Base-by-base conservation (phyloP, 2,888 invertebrate genomes). In the Pyrgus malvae region DNA sequence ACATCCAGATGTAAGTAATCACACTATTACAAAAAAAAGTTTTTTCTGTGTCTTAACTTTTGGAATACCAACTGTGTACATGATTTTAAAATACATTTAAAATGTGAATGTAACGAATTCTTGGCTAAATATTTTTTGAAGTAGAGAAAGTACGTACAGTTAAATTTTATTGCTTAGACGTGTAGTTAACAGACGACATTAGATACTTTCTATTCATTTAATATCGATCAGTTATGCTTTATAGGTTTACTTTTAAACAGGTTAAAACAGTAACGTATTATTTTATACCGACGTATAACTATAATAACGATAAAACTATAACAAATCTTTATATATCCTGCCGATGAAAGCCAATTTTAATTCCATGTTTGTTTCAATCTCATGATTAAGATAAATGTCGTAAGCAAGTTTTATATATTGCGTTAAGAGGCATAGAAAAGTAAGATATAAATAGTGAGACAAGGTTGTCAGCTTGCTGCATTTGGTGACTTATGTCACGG, bases 1-100 rank as follows among this genome's bases (percentile, higher is more conserved):
- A 90, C 98, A 99, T 91, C 99, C 99, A 93, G 99, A 99, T 91
- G 99, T 99, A 92, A 98, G 98, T 97, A 74, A 29, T 48, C 27
- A 9, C 9, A 23, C 23, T 4, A 23, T 23, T 4, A n/a, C n/a
- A n/a, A n/a, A n/a, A n/a, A n/a, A n/a, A n/a, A 16, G 16, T 8
- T 33, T 8, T 2, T 33, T 11, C 3, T 29, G n/a, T 8, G 1
- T 27, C 8, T 11, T n/a, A n/a, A n/a, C n/a, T n/a, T n/a, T n/a
- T n/a, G n/a, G n/a, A n/a, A n/a, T n/a, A n/a, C n/a, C n/a, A n/a
- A n/a, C n/a, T n/a, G n/a, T n/a, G n/a, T n/a, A n/a, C n/a, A n/a
- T n/a, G n/a, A n/a, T n/a, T n/a, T n/a, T n/a, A n/a, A 31, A 31
- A 1, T 11, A 31, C 25, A 9, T 31, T 11, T 1, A 16, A 17